Evolutionary conservation across 2,113 vertebrate species (phyloP), one percentile per base, ranked within the genome.

Genomic region (Daphoenositta chrysoptera): DNA sequence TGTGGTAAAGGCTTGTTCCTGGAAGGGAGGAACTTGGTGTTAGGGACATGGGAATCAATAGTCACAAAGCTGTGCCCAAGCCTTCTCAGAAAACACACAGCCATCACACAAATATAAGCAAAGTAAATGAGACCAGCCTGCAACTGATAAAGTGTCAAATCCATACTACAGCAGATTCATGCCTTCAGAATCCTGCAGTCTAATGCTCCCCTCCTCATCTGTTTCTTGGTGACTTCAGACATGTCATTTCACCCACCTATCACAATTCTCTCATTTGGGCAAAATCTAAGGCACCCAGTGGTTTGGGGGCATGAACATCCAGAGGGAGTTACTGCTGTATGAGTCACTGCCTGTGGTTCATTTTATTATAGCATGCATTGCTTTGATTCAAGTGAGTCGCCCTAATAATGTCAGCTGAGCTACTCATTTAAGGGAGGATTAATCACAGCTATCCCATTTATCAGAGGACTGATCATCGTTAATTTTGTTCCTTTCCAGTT

Each of bases 1-100:
- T 97, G 97, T 99, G 98, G 35, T 99, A 99, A 18, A 98, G 98
- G 50, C 98, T 97, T 97, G 98, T 98, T 97, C 98, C 99, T 99
- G 77, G 76, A 95, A 97, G 2, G 64, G 54, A 95, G 93, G 40
- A 87, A 87, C 60, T 71, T 7, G 19, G 23, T 6, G 21, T 85
- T 15, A 94, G 28, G 37, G 37, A 70, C n/a, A 24, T 4, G 40
- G 2, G 8, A 89, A 19, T 75, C 72, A 75, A 17, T 1, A 87
- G 26, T 9, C 10, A 26, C 47, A 72, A 57, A 87, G 50, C 66
- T 6, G 0, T 28, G 56, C 1, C 2, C 44, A 58, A 87, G 42
- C 30, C 30, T 88, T 71, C 83, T 57, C 63, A 78, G 80, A 85
- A 94, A 91, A 81, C 60, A 77, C 3, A 45, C 50, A 65, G 39